Percentiles rank a stretch among this genome's conserved stretches.
These are phyloP conservation scores for Bactericera cockerelli DNA, from an alignment of 1,140 invertebrate species.

Conservation along the genomic window DNA sequence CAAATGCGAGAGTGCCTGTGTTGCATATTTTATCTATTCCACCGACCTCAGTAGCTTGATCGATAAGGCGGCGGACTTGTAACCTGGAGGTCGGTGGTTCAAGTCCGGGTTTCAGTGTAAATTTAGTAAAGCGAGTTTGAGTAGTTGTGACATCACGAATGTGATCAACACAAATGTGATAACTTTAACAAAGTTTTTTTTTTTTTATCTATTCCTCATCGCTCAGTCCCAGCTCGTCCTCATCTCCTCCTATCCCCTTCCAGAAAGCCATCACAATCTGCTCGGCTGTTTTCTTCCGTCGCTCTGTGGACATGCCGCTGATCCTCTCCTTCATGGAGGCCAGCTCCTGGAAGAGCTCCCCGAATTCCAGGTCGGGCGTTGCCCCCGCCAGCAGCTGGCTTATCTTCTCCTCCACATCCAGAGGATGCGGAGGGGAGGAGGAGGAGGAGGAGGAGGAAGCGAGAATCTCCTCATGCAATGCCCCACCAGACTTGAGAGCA, in stretches of 20 bases:
- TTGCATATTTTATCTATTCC: too few relatives aligned
- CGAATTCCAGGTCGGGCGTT: constrained; percentile 34
- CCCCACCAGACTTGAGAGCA: constrained; percentile 12
- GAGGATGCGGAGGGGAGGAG: too few relatives aligned
- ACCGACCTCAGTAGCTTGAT: too few relatives aligned
- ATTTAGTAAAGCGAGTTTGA: too few relatives aligned
- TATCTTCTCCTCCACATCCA: neutral
- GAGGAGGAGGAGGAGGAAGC: neutral
- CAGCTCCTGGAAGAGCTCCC: constrained; percentile 43
- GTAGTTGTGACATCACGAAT: too few relatives aligned
- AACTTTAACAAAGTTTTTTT: too few relatives aligned
- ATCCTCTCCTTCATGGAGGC: constrained; percentile 51
- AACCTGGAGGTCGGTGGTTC: too few relatives aligned
- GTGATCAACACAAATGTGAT: too few relatives aligned
- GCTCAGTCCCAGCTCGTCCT: constrained; percentile 39
- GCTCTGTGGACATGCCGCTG: constrained; percentile 38
- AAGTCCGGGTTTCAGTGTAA: too few relatives aligned
- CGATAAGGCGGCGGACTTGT: too few relatives aligned
- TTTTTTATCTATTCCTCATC: neutral
- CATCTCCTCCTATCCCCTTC: constrained; percentile 58
- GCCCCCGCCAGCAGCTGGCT: neutral
- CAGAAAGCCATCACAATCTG: constrained; percentile 62
- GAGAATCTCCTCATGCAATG: neutral
- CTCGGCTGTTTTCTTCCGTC: constrained; percentile 55
- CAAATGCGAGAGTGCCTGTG: too few relatives aligned